These are phyloP conservation scores for Spinibarbus caldwelli DNA, from an alignment of 2,797 vertebrate genomes.

Conservation along the genomic window DNA sequence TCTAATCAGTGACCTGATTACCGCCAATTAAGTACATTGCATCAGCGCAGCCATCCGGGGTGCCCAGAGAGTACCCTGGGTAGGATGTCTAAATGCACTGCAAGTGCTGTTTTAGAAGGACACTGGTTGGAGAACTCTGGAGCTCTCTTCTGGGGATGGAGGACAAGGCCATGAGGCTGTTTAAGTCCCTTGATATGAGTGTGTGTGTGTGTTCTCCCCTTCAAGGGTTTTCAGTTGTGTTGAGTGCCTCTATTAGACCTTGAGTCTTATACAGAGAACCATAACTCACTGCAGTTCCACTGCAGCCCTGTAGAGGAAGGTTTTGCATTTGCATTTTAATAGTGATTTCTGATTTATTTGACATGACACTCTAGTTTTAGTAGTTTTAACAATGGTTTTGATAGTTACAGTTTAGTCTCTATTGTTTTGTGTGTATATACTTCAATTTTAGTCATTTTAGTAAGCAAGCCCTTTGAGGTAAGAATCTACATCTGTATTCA, in stretches of 20 bases:
- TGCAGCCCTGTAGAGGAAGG: neutral
- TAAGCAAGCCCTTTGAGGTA: neutral
- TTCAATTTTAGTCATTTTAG: neutral
- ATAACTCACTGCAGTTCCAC: neutral
- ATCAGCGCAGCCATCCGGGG: slow-evolving; percentile 60
- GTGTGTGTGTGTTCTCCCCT: neutral
- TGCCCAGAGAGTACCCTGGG: slow-evolving; percentile 23
- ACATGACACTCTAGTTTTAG: neutral
- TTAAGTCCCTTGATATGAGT: neutral
- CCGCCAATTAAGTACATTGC: slow-evolving; percentile 65
- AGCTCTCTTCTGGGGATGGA: neutral
- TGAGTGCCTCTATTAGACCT: slow-evolving; percentile 18
- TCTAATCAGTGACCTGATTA: slow-evolving; percentile 61
- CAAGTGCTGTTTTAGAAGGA: slow-evolving; percentile 29
- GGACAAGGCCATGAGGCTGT: neutral
- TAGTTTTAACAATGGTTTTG: neutral
- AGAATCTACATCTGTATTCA: neutral
- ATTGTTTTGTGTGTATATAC: neutral
- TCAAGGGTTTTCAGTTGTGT: slow-evolving; percentile 26
- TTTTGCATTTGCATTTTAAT: slow-evolving; percentile 9
- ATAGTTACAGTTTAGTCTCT: neutral
- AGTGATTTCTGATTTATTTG: neutral
- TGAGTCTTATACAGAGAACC: neutral
- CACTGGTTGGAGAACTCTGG: slow-evolving; percentile 12
- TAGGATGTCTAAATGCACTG: slow-evolving; percentile 5